Percentiles rank a stretch among this genome's conserved stretches.
Evolutionary conservation across 1,140 invertebrate species (phyloP).

Genomic region (Coenobita brevimanus): DNA sequence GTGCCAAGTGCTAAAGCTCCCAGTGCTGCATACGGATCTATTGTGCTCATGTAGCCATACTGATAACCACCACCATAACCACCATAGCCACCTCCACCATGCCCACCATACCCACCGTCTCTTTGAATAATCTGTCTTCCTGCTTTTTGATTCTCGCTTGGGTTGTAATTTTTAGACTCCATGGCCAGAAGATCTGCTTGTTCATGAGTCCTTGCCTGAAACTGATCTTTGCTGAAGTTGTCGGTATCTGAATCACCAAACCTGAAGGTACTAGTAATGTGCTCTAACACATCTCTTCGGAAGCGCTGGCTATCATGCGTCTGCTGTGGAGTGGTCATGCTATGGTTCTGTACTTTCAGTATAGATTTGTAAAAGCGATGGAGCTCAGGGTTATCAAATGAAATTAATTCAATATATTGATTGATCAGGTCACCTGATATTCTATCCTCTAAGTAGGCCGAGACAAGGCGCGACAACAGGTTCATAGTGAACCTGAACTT

Average conservation of each 20-base stretch:
- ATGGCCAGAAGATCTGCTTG: too few species aligned
- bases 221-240: background rate
- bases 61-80: too few species aligned
- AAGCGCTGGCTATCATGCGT: background rate
- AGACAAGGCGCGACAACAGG: conserved; percentile 24
- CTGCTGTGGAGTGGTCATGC: background rate
- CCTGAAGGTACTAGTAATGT: background rate
- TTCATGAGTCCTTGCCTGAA: too few species aligned
- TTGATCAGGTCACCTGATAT: conserved; percentile 20
- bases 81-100: background rate
- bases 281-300: conserved; percentile 21
- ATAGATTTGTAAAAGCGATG: conserved; percentile 42
- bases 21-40: conserved; percentile 43
- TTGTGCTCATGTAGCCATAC: conserved; percentile 10
- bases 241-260: conserved; percentile 25
- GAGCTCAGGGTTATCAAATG: conserved; percentile 42
- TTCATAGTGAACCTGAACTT: conserved; percentile 22
- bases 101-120: background rate
- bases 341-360: background rate
- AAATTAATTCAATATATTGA: conserved; percentile 46
- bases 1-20: conserved; percentile 49
- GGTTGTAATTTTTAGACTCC: too few species aligned
- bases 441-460: conserved; percentile 44
- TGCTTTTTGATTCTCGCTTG: background rate
- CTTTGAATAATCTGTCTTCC: background rate